Conservation (phyloP, 2,113 vertebrate species). For the Arizona elegans region DNA sequence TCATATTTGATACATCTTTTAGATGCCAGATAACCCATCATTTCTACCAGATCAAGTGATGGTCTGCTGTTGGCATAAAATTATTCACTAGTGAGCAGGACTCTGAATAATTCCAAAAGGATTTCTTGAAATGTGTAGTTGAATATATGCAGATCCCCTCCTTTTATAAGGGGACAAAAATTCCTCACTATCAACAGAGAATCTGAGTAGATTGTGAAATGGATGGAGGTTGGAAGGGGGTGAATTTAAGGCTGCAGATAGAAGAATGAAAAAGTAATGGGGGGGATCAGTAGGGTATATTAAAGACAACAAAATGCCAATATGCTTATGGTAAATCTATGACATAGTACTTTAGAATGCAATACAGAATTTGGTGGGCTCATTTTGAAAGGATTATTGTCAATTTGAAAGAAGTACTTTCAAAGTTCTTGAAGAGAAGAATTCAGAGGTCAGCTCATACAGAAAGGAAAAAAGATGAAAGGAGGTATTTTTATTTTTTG, state of each 20-base stretch:
- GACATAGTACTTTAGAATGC: background rate
- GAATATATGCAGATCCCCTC: background rate
- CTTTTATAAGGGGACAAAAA: background rate
- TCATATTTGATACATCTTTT: background rate
- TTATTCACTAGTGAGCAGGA: background rate
- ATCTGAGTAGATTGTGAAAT: background rate
- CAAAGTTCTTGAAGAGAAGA: background rate
- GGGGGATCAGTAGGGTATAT: background rate
- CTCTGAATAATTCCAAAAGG: background rate
- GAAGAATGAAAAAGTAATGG: background rate
- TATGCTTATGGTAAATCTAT: background rate
- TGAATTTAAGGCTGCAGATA: background rate
- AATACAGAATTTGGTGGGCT: background rate
- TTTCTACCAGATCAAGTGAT: background rate
- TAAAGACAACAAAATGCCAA: background rate
- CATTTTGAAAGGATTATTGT: background rate
- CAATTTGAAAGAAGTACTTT: background rate
- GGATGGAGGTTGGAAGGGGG: background rate
- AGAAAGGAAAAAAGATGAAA: background rate
- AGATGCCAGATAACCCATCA: background rate
- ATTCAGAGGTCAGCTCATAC: background rate
- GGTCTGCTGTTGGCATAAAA: background rate
- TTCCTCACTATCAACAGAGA: background rate
- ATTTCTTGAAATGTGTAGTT: background rate
- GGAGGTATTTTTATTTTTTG: background rate